Base-by-base conservation (phyloP, 2,797 vertebrate species). In the Pampus argenteus region DNA sequence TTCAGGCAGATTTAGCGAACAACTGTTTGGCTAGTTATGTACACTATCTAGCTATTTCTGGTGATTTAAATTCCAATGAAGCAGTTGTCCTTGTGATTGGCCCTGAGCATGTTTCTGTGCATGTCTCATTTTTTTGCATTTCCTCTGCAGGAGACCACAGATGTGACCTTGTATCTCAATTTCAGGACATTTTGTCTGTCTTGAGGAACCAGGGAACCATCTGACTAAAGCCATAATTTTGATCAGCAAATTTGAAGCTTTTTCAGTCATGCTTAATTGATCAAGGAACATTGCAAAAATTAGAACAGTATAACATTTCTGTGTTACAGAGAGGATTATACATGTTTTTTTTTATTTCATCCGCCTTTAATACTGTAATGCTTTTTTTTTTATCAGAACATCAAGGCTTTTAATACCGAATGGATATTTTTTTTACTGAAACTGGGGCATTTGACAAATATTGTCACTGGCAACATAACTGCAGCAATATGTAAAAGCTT, bases 21-120 rank as follows among this genome's bases (percentile, higher is more conserved):
- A 17, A 38, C 18, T 22, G 8, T 58, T 67, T 22, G 6, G 8
- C 2, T n/a, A 15, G 23, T 51, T 47, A 45, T 13, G 7, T 40
- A 3, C 15, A 28, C 8, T 40, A 31, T 38, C 47, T 36, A 51
- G 51, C 71, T 31, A 50, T 65, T 62, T 60, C 6, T 61, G 31
- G 40, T 14, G 8, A 48, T 73, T 73, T 69, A 45, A 61, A 54
- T 66, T 62, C n/a, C 44, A 59, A 28, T 36, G 9, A 66, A 44
- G 58, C 58, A 64, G 49, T n/a, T 59, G 48, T 55, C 28, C 58
- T 67, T 64, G 73, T 28, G 54, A 28, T 54, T 7, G 29, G 22
- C 61, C 54, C 23, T 9, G 54, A 70, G 20, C 49, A 25, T n/a
- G 28, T 58, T 69, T 56, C 45, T 42, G 28, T 29, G 22, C 22